Evolutionary conservation across 2,797 vertebrate genomes (phyloP).

Genomic region (Chromis chromis): DNA sequence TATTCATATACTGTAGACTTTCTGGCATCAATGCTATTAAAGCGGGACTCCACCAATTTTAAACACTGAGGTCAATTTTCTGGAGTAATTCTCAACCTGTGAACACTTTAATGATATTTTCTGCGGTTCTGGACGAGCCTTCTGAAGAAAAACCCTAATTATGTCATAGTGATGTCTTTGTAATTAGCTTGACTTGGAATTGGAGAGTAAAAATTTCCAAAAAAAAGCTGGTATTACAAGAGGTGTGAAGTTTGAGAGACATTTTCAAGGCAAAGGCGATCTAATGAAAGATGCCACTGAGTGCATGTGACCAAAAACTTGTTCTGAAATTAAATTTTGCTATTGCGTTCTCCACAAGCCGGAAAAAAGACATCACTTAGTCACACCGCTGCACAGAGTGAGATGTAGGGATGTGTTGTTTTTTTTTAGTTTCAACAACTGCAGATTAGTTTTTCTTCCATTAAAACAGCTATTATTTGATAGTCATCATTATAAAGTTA

Average conservation of each 20-base stretch:
- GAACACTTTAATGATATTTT: neutral
- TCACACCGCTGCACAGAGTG: neutral
- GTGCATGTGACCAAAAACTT: neutral
- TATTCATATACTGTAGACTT: no score
- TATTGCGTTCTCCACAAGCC: neutral
- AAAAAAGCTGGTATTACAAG: neutral
- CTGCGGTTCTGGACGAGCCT: neutral
- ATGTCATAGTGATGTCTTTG: neutral
- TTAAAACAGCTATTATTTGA: neutral
- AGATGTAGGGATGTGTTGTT: neutral
- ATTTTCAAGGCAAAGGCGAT: neutral
- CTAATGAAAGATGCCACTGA: neutral
- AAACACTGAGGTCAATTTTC: slow-evolving; percentile 2
- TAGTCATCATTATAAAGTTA: neutral
- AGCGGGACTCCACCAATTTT: neutral
- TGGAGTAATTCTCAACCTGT: neutral
- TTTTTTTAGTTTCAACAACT: neutral
- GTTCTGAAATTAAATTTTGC: neutral
- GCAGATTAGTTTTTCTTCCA: neutral
- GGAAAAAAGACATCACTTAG: neutral
- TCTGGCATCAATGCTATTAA: neutral
- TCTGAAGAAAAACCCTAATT: neutral
- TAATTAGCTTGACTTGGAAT: neutral
- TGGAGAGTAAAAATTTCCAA: neutral
- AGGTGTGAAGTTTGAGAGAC: neutral